A percentile compares a stretch with the other conserved stretches of the same genome.
Evolutionary conservation across 2,797 vertebrate species (phyloP).

Genomic region (Rhinophrynus dorsalis): DNA sequence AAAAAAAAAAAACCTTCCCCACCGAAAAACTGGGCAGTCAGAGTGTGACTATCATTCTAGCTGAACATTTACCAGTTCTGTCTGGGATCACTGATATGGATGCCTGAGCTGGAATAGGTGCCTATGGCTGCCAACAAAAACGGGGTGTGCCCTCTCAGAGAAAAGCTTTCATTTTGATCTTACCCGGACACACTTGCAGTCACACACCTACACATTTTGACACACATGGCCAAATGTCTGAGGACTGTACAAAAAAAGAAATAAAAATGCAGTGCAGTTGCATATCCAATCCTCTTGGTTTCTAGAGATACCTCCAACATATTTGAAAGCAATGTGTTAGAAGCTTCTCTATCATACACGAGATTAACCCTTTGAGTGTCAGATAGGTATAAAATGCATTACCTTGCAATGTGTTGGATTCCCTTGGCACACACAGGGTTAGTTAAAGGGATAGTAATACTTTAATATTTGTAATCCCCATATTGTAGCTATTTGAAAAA

Average conservation of each 20-base stretch:
- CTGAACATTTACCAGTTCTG: slow-evolving; percentile 6
- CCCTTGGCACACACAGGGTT: no score
- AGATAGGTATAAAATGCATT: no score
- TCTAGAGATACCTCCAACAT: no score
- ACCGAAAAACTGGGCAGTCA: background rate
- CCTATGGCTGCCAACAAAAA: slow-evolving; percentile 23
- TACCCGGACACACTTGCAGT: slow-evolving; percentile 18
- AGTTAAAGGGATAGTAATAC: no score
- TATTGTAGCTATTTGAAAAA: no score
- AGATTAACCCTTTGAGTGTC: no score
- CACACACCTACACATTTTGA: slow-evolving; percentile 30
- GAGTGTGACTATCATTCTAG: background rate
- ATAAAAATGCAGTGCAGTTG: background rate
- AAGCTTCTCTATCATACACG: no score
- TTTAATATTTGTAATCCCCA: no score
- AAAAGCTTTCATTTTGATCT: slow-evolving; percentile 6
- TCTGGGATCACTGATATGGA: slow-evolving; percentile 29
- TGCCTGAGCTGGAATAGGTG: slow-evolving; percentile 18
- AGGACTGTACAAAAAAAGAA: background rate
- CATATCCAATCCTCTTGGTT: no score
- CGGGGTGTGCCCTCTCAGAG: slow-evolving; percentile 18
- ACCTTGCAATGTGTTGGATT: no score
- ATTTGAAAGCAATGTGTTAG: no score
- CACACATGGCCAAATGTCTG: slow-evolving; percentile 3
- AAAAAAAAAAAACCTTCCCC: no score